Evolutionary conservation across 2,888 invertebrate species (phyloP).

Genomic region (Agrenia bidenticulata): DNA sequence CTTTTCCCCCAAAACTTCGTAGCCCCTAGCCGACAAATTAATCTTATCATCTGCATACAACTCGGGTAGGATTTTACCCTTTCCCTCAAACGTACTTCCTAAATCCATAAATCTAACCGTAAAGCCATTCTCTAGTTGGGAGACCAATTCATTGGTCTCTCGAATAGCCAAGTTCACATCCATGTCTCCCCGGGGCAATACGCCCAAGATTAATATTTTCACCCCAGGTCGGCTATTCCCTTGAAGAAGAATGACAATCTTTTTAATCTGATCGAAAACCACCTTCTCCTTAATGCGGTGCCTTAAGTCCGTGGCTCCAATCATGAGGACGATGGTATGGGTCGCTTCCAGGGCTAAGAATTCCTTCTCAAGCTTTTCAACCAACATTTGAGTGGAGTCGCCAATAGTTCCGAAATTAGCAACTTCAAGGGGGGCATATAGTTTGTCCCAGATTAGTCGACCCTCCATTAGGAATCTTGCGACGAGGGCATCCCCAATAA

Average conservation of each 20-base stretch:
- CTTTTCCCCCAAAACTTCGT: conserved; percentile 30
- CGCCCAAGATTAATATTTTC: conserved; percentile 37
- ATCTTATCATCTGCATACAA: conserved; percentile 34
- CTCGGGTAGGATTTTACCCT: conserved; percentile 29
- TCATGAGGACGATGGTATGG: conserved; percentile 26
- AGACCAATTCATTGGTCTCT: conserved; percentile 34
- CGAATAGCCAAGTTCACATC: conserved; percentile 28
- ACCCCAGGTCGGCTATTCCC: conserved; percentile 30
- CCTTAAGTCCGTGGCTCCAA: conserved; percentile 38
- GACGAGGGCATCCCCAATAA: conserved; percentile 35
- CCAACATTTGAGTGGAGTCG: conserved; percentile 37
- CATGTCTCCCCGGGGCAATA: conserved; percentile 31
- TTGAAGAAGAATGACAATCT: conserved; percentile 35
- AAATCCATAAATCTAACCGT: conserved; percentile 36
- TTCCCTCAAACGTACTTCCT: conserved; percentile 24
- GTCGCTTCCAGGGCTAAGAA: conserved; percentile 33
- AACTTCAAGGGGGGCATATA: conserved; percentile 33
- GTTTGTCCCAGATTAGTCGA: conserved; percentile 27
- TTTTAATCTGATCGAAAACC: conserved; percentile 36
- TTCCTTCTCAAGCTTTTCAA: conserved; percentile 37
- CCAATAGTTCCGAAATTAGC: conserved; percentile 31
- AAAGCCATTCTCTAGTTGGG: conserved; percentile 42
- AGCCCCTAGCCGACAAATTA: conserved; percentile 34
- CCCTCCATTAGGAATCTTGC: conserved; percentile 33
- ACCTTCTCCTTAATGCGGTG: conserved; percentile 31